These are phyloP conservation scores for Theristicus caerulescens DNA, from an alignment of 2,113 vertebrate genomes.

Conservation along the genomic window DNA sequence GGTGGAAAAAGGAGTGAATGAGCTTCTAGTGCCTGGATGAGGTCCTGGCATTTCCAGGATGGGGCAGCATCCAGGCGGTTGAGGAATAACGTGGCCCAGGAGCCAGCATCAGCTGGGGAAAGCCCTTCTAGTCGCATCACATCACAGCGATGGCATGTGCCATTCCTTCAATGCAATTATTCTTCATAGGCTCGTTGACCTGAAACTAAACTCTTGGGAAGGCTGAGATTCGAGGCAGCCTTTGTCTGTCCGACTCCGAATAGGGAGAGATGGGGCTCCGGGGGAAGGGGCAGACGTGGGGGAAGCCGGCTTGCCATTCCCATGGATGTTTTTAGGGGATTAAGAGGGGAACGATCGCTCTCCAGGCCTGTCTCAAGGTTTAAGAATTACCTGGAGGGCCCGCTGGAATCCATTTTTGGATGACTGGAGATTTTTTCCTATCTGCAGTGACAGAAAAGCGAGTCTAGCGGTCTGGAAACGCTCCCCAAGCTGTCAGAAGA, in stretches of 20 bases:
- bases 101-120: background rate
- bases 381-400: conserved; percentile 46
- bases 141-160: background rate
- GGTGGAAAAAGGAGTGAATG: background rate
- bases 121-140: background rate
- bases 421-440: conserved; percentile 44
- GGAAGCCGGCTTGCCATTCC: background rate
- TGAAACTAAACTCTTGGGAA: background rate
- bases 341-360: background rate
- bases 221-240: background rate
- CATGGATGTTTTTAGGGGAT: background rate
- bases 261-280: background rate
- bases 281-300: background rate
- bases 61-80: background rate
- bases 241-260: accelerated
- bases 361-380: background rate
- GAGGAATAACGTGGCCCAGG: background rate
- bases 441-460: background rate
- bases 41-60: background rate
- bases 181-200: background rate
- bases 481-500: background rate
- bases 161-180: background rate
- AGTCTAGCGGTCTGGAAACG: background rate
- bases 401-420: background rate
- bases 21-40: background rate